Conservation (phyloP, 2,888 invertebrate genomes). For the Monopis laevigella region DNA sequence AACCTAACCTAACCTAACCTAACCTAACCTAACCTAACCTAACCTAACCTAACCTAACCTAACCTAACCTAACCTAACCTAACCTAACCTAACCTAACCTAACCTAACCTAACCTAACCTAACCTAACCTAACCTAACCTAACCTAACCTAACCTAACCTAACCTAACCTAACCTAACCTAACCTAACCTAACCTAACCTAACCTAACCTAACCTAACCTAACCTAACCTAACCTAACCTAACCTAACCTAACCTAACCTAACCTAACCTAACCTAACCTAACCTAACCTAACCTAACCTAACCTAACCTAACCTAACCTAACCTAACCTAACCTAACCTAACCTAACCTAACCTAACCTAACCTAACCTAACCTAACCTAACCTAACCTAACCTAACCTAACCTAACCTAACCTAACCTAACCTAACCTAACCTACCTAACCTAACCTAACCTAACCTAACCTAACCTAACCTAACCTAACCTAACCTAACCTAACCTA, state of each 20-base stretch:
- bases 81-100: conserved; percentile 14
- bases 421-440: conserved; percentile 15
- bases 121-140: conserved; percentile 13
- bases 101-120: conserved; percentile 14
- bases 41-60: conserved; percentile 14
- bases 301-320: conserved; percentile 17
- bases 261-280: conserved; percentile 17
- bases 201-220: conserved; percentile 13
- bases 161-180: conserved; percentile 13
- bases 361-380: conserved; percentile 17
- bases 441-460: conserved; percentile 24
- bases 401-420: conserved; percentile 24
- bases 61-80: conserved; percentile 14
- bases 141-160: conserved; percentile 13
- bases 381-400: conserved; percentile 19
- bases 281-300: conserved; percentile 18
- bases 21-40: conserved; percentile 12
- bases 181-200: conserved; percentile 13
- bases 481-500: conserved; percentile 24
- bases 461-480: conserved; percentile 25
- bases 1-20: conserved; percentile 14
- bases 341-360: conserved; percentile 17
- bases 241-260: conserved; percentile 15
- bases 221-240: conserved; percentile 13
- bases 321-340: conserved; percentile 17